Evolutionary conservation across 2,797 vertebrate species (phyloP), one percentile per base, ranked within the genome.

Genomic region (Ambastaia sidthimunki): DNA sequence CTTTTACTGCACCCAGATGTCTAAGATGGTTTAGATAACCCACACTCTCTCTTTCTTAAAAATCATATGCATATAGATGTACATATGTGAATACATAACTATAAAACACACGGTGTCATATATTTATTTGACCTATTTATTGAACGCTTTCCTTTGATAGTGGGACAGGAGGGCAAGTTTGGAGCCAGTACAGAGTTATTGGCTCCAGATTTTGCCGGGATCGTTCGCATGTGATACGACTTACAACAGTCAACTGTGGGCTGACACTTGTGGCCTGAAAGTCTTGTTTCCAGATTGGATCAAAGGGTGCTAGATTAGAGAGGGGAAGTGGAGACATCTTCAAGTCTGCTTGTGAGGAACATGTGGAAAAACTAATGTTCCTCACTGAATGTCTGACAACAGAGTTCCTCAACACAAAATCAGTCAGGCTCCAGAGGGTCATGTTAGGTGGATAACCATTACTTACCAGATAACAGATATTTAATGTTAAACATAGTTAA

Each of bases 211-310:
- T 82, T 80, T 63, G 12, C 79, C 71, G 34, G 65, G 66, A 82
- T 76, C 83, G 65, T 66, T 70, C 66, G 37, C 70, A 76, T 78
- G 72, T n/a, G 70, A 81, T 82, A 71, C 60, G 62, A 81, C 74
- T 83, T 69, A 62, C 13, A 62, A 62, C 66, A 74, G 59, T 31
- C 73, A 80, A 65, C 67, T 63, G 71, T 34, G 50, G 28, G 41
- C 55, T 72, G 76, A 82, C 84, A 80, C 82, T 60, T 62, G 60
- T 79, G 83, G 73, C 80, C 83, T 86, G 60, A 71, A 83, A 73
- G 80, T 82, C 70, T 74, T 67, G 73, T 84, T 82, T 84, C 68
- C 82, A 84, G 75, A 84, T 76, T 77, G 69, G 73, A 86, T 80
- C 75, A 87, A 87, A 83, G 83, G 78, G 52, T 80, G 47, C 59